Percentiles rank a stretch among this genome's conserved stretches.
Evolutionary conservation across 2,113 vertebrate species (phyloP).

Genomic region (Anolis sagrei): DNA sequence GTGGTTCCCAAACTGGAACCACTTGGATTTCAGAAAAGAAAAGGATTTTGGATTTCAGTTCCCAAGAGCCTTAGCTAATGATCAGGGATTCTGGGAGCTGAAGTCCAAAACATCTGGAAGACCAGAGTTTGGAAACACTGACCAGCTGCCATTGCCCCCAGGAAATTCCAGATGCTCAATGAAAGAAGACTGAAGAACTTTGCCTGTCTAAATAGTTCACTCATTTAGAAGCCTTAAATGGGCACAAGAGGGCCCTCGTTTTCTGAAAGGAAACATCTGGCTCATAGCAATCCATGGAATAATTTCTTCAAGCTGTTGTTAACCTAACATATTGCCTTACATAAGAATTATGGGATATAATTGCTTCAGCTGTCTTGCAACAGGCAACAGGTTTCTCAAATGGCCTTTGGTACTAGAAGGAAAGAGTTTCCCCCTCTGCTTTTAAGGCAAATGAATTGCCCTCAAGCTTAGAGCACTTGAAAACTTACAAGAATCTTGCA

Average conservation of each 20-base stretch:
- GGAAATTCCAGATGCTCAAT: neutral
- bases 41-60: too few species aligned
- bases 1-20: too few species aligned
- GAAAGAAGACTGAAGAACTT: neutral
- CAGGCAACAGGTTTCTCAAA: neutral
- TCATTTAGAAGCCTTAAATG: neutral
- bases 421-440: neutral
- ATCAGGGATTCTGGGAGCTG: too few species aligned
- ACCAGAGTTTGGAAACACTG: too few species aligned
- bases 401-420: neutral
- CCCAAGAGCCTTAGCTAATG: too few species aligned
- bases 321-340: neutral
- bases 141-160: neutral
- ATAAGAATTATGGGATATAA: neutral
- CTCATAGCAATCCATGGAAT: too few species aligned
- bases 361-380: neutral
- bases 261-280: neutral
- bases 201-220: neutral
- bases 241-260: neutral
- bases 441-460: neutral
- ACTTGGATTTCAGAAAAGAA: too few species aligned
- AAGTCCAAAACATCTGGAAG: too few species aligned
- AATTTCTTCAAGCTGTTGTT: neutral
- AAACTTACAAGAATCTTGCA: slow-evolving; percentile 2
- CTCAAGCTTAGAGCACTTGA: neutral